phyloP scores from a whole-genome alignment of 2,888 invertebrate species.

The Pharmacophagus antenor region DNA sequence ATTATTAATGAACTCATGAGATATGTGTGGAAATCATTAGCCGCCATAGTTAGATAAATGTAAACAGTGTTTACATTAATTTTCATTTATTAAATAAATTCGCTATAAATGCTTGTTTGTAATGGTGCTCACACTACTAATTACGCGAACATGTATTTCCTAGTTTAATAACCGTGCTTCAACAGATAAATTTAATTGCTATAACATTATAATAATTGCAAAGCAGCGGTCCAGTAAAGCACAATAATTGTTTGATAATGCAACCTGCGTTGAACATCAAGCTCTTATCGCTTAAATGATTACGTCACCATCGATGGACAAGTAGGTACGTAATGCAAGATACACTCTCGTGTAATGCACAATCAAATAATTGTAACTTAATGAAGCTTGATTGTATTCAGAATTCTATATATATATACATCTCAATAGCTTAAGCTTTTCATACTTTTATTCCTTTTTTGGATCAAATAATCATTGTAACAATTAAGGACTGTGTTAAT shows the following conservation, averaged over 20 bases:
- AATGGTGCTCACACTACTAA: background rate
- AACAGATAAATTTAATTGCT: slow-evolving; percentile 19
- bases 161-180: slow-evolving; percentile 9
- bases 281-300: slow-evolving; percentile 34
- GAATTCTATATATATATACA: background rate
- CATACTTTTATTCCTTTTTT: background rate
- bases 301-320: slow-evolving; percentile 2
- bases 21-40: background rate
- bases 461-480: too few species aligned
- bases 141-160: slow-evolving; percentile 12
- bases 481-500: too few species aligned
- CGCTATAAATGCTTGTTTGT: background rate
- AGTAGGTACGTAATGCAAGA: background rate
- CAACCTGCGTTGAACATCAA: slow-evolving; percentile 38
- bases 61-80: background rate
- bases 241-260: slow-evolving; percentile 37
- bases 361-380: background rate
- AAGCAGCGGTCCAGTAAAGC: slow-evolving; percentile 9
- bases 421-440: background rate
- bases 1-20: too few species aligned
- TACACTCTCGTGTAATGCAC: background rate
- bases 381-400: background rate
- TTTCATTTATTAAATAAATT: background rate
- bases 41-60: background rate
- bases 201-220: slow-evolving; percentile 24